Evolutionary conservation across 2,888 invertebrate genomes (phyloP), one percentile per base, ranked within the genome.

Genomic region (Rotaria socialis): DNA sequence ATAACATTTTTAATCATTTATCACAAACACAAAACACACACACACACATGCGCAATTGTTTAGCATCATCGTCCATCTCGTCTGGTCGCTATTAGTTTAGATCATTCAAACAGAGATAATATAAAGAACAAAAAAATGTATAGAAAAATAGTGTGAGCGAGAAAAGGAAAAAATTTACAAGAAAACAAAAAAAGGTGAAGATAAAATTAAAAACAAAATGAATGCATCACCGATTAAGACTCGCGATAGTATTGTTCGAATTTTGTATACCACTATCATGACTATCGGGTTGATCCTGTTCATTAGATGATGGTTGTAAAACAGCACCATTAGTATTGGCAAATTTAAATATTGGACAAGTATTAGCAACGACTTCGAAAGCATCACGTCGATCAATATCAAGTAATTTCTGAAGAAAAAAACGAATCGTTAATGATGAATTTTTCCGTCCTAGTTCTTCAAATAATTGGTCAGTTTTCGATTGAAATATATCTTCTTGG

Each of bases 241-340:
- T 80, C 7, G 86, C 58, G 47, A 86, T 43, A 50, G 86, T 86
- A 55, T 86, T 85, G 41, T 50, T 86, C 50, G 86, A 86, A 50
- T 85, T 86, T 85, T 86, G 86, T 84, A 86, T 86, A 10, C 86
- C 86, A 85, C 85, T 85, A 85, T 86, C 86, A 43, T 80, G 75
- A 27, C 58, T 60, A 80, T 80, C 80, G n/a, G 24, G 80, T 47
- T 43, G 80, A 80, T 80, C 80, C 8, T 85, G 27, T 58, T 85
- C 75, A 43, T 80, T 75, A 50, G 47, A 85, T 35, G 80, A 85
- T 14, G 85, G 85, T 86, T 85, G 86, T 41, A 86, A 75, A 47
- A 67, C 86, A 85, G 67, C 67, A 85, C 85, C 86, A 52, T 74
- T 85, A 11, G 19, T 56, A 35, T 55, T 16, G 50, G 75, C 47